Conservation (phyloP, 2,113 vertebrate species). For the Grallaria varia region DNA sequence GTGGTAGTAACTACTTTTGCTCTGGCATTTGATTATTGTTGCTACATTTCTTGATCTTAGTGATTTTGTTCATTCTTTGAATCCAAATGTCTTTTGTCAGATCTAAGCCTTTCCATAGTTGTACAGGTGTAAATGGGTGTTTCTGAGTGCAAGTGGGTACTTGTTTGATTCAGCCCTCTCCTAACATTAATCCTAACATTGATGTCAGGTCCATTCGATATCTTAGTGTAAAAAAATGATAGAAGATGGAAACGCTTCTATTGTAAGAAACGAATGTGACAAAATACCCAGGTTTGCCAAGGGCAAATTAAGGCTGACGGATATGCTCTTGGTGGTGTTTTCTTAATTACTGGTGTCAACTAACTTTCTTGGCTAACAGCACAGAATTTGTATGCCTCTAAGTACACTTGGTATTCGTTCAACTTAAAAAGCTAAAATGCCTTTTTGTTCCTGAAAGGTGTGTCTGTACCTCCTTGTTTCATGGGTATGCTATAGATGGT, state of each 20-base stretch:
- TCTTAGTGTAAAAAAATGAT: slow-evolving; percentile 5
- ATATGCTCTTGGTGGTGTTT: slow-evolving; percentile 30
- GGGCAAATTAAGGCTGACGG: slow-evolving; percentile 32
- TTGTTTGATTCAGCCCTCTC: slow-evolving; percentile 47
- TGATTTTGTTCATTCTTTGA: slow-evolving; percentile 27
- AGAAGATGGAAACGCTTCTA: slow-evolving; percentile 11
- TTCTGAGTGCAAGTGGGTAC: slow-evolving; percentile 36
- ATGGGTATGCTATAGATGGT: not conserved
- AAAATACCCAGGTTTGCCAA: slow-evolving; percentile 14
- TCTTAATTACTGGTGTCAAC: slow-evolving; percentile 58
- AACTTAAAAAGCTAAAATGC: slow-evolving; percentile 5
- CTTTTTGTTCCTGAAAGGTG: slow-evolving; percentile 13
- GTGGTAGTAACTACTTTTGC: not conserved
- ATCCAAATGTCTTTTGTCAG: slow-evolving; percentile 2
- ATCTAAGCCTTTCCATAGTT: slow-evolving; percentile 11
- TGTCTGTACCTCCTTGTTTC: slow-evolving; percentile 26
- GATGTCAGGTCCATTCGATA: slow-evolving; percentile 26
- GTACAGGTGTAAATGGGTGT: not conserved
- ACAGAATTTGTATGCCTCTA: slow-evolving; percentile 22
- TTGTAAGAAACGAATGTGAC: slow-evolving; percentile 35
- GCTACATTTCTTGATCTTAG: not conserved
- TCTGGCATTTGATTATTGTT: not conserved
- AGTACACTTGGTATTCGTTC: not conserved
- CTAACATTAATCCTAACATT: slow-evolving; percentile 35
- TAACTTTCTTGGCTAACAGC: slow-evolving; percentile 34